Base-by-base conservation (phyloP, 2,888 invertebrate species). In the Hipparchia semele region DNA sequence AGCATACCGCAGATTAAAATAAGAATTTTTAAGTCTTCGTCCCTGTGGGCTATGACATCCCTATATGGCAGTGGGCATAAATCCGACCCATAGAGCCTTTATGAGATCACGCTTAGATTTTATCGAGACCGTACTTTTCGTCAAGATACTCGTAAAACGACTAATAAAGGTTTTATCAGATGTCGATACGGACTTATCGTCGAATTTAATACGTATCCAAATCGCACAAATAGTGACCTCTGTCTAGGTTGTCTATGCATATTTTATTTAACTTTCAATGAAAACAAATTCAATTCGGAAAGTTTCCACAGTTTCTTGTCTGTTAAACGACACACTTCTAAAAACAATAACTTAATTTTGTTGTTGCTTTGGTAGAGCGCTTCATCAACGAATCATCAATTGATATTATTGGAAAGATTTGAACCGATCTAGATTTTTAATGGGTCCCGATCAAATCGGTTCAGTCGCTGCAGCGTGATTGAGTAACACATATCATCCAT, bases 41-140 rank as follows among this genome's bases (percentile, higher is more conserved):
- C 23, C 23, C 1, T 23, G 23, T 23, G 13, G 13, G 13, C n/a
- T 62, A n/a, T 60, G 45, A 6, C 59, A 59, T 33, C 46, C 61
- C 54, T 39, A 10, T 13, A 13, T 54, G 45, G 0, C 60, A 9
- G 12, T 13, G 45, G 33, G n/a, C 3, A 62, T 62, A 62, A 45
- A 33, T 61, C 46, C 58, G 56, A 58, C 56, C 56, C 58, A 9
- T 53, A 49, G 67, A 68, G 53, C 51, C 39, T 70, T 54, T 39
- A 67, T n/a, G 6, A 53, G 65, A 51, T 53, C 12, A n/a, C 13
- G 39, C 67, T 51, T 60, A 62, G 56, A 70, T 56, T 61, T 70
- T 73, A 70, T 73, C 49, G 70, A 58, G 67, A 58, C 70, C 61
- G 67, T 49, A 70, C 13, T 56, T 66, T 70, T 54, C 39, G 39